These are phyloP conservation scores for Drosophila nigromelanica DNA, from an alignment of 1,140 invertebrate genomes.

Conservation along the genomic window DNA sequence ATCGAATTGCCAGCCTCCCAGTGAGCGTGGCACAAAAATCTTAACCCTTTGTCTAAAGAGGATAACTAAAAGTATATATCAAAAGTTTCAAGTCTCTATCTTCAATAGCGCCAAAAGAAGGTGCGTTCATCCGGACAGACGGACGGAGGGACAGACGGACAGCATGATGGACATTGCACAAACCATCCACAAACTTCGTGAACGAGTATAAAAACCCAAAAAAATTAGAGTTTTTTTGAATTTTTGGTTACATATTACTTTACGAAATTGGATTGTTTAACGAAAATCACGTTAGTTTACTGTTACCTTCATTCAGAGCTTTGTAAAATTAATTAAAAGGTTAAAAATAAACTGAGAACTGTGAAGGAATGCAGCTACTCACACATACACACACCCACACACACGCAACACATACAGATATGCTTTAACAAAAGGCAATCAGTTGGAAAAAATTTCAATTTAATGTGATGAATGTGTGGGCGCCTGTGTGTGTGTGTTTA, in stretches of 20 bases:
- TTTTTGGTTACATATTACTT: neutral
- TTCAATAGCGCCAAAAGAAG: too few species aligned
- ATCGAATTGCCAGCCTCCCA: too few species aligned
- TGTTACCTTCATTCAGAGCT: neutral
- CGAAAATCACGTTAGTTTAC: neutral
- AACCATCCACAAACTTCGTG: too few species aligned
- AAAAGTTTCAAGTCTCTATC: too few species aligned
- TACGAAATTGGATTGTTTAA: neutral
- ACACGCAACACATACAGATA: neutral
- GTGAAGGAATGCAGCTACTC: conserved; percentile 3
- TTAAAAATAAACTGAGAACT: conserved; percentile 49
- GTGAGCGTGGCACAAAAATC: too few species aligned
- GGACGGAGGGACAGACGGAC: too few species aligned
- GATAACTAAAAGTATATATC: too few species aligned
- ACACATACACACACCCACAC: neutral
- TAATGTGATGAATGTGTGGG: conserved; percentile 32
- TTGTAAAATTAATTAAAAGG: conserved; percentile 50
- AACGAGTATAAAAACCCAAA: too few species aligned
- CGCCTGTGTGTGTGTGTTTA: neutral
- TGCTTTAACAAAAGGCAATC: conserved; percentile 20
- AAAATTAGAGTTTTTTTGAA: too few species aligned
- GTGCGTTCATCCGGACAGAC: too few species aligned
- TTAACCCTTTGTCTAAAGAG: too few species aligned
- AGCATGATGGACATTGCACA: too few species aligned
- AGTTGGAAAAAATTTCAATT: conserved; percentile 52